phyloP scores from a whole-genome alignment of 2,113 vertebrate genomes.

The Hippocampus zosterae region DNA sequence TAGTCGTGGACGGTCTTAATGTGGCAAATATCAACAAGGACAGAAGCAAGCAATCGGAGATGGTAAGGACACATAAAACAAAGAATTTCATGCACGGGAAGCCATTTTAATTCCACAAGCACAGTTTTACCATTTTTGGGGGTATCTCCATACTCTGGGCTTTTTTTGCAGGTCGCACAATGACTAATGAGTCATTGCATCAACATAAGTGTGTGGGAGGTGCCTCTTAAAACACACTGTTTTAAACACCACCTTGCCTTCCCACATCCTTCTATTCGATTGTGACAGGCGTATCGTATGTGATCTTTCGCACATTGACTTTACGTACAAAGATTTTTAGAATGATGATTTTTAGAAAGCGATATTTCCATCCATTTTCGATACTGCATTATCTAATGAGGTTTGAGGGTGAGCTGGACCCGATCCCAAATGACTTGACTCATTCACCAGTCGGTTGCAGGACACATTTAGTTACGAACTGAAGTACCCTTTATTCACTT shows the following conservation, averaged over 20 bases:
- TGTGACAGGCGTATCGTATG: not conserved
- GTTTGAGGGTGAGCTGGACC: too few relatives aligned
- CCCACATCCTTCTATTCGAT: constrained; percentile 30
- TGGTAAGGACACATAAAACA: constrained; percentile 68
- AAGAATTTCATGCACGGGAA: constrained; percentile 7
- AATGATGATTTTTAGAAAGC: too few relatives aligned
- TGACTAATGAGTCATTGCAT: constrained; percentile 39
- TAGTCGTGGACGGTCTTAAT: constrained; percentile 92
- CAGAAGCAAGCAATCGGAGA: constrained; percentile 72
- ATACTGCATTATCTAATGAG: too few relatives aligned
- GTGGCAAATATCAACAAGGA: constrained; percentile 73
- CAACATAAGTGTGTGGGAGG: constrained; percentile 15
- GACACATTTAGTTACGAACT: too few relatives aligned
- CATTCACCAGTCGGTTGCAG: too few relatives aligned
- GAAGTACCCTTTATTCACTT: too few relatives aligned
- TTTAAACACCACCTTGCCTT: constrained; percentile 31
- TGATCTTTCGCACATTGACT: not conserved
- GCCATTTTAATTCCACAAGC: not conserved
- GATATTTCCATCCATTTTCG: too few relatives aligned
- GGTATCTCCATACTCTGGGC: constrained; percentile 21
- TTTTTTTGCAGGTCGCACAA: constrained; percentile 35
- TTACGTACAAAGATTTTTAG: not conserved
- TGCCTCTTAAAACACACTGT: constrained; percentile 26
- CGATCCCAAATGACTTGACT: too few relatives aligned
- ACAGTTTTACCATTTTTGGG: constrained; percentile 18